Conservation (phyloP, 2,113 vertebrate species). For the Percopsis transmontana region DNA sequence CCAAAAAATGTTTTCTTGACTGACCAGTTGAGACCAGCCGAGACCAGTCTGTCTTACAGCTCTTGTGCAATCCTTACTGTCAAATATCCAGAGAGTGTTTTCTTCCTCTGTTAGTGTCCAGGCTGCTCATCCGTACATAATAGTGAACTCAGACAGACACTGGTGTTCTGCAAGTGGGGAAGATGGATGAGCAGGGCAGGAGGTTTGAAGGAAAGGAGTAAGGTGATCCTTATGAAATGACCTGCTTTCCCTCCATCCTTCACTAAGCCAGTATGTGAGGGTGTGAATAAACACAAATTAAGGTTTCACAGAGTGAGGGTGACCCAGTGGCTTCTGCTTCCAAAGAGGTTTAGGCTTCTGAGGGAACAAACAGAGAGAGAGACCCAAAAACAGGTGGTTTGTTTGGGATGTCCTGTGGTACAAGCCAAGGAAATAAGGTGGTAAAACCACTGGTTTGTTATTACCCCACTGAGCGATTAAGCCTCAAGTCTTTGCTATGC, state of each 20-base stretch:
- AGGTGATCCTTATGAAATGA: neutral
- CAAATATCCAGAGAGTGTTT: neutral
- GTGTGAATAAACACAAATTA: conserved; percentile 10
- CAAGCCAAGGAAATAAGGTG: neutral
- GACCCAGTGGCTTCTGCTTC: neutral
- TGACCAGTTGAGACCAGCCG: no score
- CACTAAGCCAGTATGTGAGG: neutral
- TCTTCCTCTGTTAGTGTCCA: neutral
- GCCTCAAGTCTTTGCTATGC: conserved; percentile 7
- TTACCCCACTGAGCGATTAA: conserved; percentile 32
- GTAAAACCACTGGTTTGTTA: conserved; percentile 11
- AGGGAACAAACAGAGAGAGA: neutral
- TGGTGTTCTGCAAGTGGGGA: neutral
- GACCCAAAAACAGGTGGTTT: neutral
- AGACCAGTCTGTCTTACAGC: no score
- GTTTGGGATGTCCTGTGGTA: neutral
- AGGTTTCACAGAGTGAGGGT: neutral
- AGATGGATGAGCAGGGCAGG: neutral
- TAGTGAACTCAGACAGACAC: conserved; percentile 18
- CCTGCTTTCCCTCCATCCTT: conserved; percentile 5
- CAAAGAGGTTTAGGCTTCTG: conserved; percentile 22
- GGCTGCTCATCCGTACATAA: neutral
- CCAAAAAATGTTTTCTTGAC: no score
- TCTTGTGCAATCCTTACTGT: neutral
- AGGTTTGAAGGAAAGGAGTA: neutral